Evolutionary conservation across 2,888 invertebrate genomes (phyloP).

Genomic region (Xestia sexstrigata): DNA sequence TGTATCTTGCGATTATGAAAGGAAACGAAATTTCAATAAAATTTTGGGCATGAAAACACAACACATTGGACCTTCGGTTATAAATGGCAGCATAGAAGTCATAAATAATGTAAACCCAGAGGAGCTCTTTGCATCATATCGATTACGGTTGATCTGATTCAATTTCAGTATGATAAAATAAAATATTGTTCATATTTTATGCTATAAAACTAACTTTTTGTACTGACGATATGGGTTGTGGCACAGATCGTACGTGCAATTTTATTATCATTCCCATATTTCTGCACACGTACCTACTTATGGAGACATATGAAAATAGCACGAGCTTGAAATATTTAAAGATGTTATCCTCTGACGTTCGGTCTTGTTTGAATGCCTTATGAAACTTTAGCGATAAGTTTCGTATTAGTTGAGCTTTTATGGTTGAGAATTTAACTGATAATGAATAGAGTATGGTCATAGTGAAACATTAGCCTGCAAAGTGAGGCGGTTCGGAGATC

Average conservation of each 20-base stretch:
- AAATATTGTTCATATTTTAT: constrained; percentile 14
- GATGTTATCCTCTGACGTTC: constrained; percentile 38
- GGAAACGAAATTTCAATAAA: constrained; percentile 6
- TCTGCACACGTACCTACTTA: constrained; percentile 16
- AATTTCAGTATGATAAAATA: constrained; percentile 22
- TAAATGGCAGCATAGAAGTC: background rate
- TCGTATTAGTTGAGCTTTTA: constrained; percentile 8
- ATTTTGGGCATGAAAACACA: background rate
- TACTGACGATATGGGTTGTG: constrained; percentile 38
- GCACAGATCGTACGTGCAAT: constrained; percentile 31
- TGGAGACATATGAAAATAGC: constrained; percentile 48
- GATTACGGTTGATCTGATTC: constrained; percentile 20
- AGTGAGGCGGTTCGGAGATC: constrained; percentile 3
- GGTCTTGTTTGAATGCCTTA: constrained; percentile 30
- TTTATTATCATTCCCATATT: constrained; percentile 46
- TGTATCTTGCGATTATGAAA: background rate
- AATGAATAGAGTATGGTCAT: background rate
- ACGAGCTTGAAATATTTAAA: constrained; percentile 42
- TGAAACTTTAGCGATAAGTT: constrained; percentile 23
- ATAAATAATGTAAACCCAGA: constrained; percentile 24
- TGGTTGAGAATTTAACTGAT: background rate
- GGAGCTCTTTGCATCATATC: constrained; percentile 10
- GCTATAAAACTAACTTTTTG: constrained; percentile 31
- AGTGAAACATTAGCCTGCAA: background rate
- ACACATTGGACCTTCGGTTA: background rate